Evolutionary conservation across 2,113 vertebrate species (phyloP).

Genomic region (Alces alces): DNA sequence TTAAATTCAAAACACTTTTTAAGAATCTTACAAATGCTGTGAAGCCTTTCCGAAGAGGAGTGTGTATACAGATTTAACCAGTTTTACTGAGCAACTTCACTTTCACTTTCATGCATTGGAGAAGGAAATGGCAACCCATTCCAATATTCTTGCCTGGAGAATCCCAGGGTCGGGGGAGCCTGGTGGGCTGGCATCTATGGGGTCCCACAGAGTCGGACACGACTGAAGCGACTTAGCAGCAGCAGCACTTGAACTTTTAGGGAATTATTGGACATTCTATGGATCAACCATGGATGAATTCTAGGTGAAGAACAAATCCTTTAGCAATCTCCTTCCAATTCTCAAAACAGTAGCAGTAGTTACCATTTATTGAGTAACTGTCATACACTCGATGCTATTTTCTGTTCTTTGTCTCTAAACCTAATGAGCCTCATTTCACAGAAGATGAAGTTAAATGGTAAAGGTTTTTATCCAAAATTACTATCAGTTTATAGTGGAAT

Average conservation of each 20-base stretch:
- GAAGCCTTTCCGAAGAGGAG: background rate
- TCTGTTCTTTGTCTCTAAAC: background rate
- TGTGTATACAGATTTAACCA: background rate
- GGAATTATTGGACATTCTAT: background rate
- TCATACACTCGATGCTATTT: background rate
- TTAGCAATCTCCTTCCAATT: background rate
- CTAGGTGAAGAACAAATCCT: background rate
- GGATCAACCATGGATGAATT: background rate
- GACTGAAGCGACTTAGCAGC: background rate
- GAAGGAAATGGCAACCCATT: background rate
- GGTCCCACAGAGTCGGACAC: background rate
- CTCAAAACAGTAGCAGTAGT: background rate
- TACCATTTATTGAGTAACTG: background rate
- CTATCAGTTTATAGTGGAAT: background rate
- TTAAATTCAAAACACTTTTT: background rate
- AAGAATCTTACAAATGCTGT: background rate
- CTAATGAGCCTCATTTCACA: background rate
- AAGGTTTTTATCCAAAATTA: background rate
- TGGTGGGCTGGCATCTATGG: background rate
- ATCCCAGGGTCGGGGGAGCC: accelerated
- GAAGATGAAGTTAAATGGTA: background rate
- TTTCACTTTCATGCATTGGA: background rate
- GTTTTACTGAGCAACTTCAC: background rate
- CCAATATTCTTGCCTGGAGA: background rate
- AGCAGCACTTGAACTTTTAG: background rate